Evolutionary conservation across 2,888 invertebrate species (phyloP).

Genomic region (Hypena proboscidalis): DNA sequence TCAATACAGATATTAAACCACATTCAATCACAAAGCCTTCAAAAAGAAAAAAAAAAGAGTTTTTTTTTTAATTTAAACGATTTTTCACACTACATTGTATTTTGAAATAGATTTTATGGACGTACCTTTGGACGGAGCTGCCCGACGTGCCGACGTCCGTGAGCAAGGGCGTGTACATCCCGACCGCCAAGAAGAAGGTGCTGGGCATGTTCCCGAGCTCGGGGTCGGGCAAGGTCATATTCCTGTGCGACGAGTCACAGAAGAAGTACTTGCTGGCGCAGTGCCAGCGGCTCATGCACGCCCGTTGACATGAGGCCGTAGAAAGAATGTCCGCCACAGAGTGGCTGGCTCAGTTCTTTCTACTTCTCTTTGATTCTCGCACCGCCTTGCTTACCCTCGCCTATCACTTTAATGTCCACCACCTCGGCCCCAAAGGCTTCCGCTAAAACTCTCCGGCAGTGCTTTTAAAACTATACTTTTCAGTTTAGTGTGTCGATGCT

Average conservation of each 20-base stretch:
- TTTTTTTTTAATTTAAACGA: neutral
- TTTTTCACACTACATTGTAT: neutral
- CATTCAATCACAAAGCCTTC: too few relatives aligned
- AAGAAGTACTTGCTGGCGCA: constrained; percentile 74
- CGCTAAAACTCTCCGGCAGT: constrained; percentile 51
- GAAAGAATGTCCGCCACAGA: constrained; percentile 63
- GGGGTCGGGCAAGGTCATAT: constrained; percentile 86
- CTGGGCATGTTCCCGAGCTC: constrained; percentile 87
- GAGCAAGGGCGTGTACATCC: constrained; percentile 89
- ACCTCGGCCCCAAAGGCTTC: constrained; percentile 65
- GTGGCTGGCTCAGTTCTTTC: constrained; percentile 72
- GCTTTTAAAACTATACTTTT: constrained; percentile 46
- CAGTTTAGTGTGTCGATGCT: constrained; percentile 30
- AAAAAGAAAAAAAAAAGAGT: too few relatives aligned
- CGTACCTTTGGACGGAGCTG: constrained; percentile 91
- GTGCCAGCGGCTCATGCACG: constrained; percentile 69
- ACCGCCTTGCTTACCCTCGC: constrained; percentile 68
- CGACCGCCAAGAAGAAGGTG: constrained; percentile 85
- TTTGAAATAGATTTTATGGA: constrained; percentile 88
- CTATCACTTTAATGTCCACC: constrained; percentile 77
- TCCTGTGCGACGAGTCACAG: constrained; percentile 76
- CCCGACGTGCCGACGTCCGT: constrained; percentile 87
- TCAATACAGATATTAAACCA: too few relatives aligned
- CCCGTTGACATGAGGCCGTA: constrained; percentile 80
- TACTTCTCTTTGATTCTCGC: constrained; percentile 75